Conservation (phyloP, 1,140 invertebrate genomes). For the Halesus radiatus region DNA sequence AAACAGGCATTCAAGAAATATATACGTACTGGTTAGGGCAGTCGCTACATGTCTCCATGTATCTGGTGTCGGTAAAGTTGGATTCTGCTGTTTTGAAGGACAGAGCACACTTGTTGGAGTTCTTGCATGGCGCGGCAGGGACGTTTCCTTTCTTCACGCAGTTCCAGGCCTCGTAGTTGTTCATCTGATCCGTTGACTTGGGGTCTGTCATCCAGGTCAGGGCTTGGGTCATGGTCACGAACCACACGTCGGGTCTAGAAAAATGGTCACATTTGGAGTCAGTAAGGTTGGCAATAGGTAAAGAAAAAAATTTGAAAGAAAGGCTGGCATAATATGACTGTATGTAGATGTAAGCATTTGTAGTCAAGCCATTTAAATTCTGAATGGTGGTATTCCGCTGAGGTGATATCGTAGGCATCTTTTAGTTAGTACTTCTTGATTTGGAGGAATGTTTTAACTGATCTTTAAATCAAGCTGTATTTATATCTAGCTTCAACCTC, state of each 20-base stretch:
- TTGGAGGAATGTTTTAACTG: no score
- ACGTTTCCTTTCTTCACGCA: slow-evolving; percentile 82
- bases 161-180: slow-evolving; percentile 85
- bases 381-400: no score
- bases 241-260: slow-evolving; percentile 87
- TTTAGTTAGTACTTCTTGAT: no score
- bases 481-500: no score
- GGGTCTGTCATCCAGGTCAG: slow-evolving; percentile 93
- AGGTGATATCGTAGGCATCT: no score
- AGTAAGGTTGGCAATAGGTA: no score
- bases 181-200: slow-evolving; percentile 77
- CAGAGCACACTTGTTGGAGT: slow-evolving; percentile 87
- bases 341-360: no score
- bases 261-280: neutral
- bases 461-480: no score
- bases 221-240: slow-evolving; percentile 91
- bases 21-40: slow-evolving; percentile 82
- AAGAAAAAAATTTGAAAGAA: no score
- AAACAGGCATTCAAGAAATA: neutral
- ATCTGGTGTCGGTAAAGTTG: slow-evolving; percentile 85
- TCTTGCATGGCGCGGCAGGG: slow-evolving; percentile 82
- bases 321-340: no score
- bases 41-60: slow-evolving; percentile 89
- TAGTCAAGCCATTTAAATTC: no score
- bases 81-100: slow-evolving; percentile 81